A percentile compares a stretch with the other conserved stretches of the same genome.
phyloP scores from a whole-genome alignment of 2,113 vertebrate genomes.

The Turnix velox region DNA sequence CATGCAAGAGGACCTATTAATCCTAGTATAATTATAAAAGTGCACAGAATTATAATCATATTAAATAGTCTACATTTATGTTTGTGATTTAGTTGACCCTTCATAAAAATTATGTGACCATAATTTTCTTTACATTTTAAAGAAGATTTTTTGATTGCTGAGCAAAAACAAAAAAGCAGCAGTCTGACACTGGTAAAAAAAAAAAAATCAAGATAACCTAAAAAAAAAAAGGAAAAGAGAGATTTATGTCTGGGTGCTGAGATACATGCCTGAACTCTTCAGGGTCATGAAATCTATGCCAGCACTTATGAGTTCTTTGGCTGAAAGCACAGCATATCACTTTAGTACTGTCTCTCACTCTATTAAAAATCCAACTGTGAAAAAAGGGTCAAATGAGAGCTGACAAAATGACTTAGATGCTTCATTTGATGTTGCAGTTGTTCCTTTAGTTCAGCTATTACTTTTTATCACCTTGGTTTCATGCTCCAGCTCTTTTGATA shows the following conservation, averaged over 20 bases:
- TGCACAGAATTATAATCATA: background rate
- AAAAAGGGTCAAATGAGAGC: conserved; percentile 9
- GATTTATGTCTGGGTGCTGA: background rate
- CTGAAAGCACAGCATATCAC: background rate
- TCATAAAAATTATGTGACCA: background rate
- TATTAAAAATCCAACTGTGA: background rate
- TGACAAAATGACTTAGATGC: background rate
- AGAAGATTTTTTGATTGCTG: background rate
- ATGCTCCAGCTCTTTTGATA: background rate
- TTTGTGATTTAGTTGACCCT: background rate
- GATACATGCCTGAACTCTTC: background rate
- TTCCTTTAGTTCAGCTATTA: background rate
- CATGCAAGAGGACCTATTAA: background rate
- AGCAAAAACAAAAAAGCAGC: background rate
- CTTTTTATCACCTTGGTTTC: background rate
- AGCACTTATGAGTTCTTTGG: background rate
- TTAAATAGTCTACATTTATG: background rate
- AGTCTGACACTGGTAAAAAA: background rate
- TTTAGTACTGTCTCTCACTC: background rate
- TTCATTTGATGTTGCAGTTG: background rate
- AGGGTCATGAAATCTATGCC: background rate
- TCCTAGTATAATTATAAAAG: background rate
- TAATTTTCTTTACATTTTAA: background rate
- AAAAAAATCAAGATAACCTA: background rate
- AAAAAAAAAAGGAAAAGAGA: background rate